Evolutionary conservation across 2,888 invertebrate species (phyloP), one percentile per base, ranked within the genome.

Genomic region (Homarus gammarus): DNA sequence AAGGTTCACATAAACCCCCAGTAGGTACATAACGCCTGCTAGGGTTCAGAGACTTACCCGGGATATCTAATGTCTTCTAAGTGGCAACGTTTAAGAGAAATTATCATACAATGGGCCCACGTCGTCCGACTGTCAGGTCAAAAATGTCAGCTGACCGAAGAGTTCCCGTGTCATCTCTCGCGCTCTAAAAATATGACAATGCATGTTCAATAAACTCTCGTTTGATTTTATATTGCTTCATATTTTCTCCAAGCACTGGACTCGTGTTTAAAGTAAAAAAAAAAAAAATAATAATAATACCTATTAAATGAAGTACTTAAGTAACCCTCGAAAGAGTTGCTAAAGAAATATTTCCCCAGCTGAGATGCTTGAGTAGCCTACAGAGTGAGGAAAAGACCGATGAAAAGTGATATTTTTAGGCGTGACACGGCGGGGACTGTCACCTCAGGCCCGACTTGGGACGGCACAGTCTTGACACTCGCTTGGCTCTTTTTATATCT

Each of bases 401-500:
- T 77, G 77, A 61, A 85, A 77, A 77, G 77, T 77, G 84, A 77
- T 85, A 85, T 85, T 85, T 84, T 85, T 85, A 85, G 84, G 38
- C 31, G 64, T 81, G 81, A 81, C 81, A 61, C 6, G 75, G 31
- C 61, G 12, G 40, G 84, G n/a, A 40, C 38, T 51, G 81, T 70
- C 70, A 68, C 33, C 31, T n/a, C 27, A 27, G 64, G 27, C 27
- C n/a, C 5, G 64, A 5, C 31, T 64, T 27, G 27, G 12, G 2
- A 27, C 64, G 27, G 27, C 64, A 8, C 64, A 27, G 6, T 22
- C 56, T 36, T 79, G 33, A 56, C 78, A 56, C 78, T 79, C 78
- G 1, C 78, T 56, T 18, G 18, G 0, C 56, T 56, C 78, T 79
- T 56, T 56, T 56, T 79, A 51, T 56, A 31, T 79, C 51, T 22